Percentiles rank a stretch among this genome's conserved stretches.
Conservation (phyloP, 2,113 vertebrate genomes). For the Esox niger region DNA sequence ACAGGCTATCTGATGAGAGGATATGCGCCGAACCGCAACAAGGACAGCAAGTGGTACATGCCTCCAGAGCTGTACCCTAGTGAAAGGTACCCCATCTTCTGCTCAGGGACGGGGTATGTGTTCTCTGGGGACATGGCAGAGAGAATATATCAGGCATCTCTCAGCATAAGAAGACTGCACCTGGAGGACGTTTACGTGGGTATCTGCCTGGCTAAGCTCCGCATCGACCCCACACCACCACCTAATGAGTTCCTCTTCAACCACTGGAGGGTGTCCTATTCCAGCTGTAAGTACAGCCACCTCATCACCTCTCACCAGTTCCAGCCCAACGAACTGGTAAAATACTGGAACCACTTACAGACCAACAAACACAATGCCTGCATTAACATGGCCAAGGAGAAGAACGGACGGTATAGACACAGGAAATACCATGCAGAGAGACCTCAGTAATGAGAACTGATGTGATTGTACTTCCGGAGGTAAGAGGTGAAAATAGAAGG, state of each 20-base stretch:
- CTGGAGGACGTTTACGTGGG: slow-evolving; percentile 97
- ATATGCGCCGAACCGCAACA: slow-evolving; percentile 93
- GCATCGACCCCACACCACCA: slow-evolving; percentile 90
- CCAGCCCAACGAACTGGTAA: slow-evolving; percentile 90
- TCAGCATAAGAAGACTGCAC: slow-evolving; percentile 90
- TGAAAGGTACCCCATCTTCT: slow-evolving; percentile 95
- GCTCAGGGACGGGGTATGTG: slow-evolving; percentile 95
- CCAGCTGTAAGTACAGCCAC: slow-evolving; percentile 98
- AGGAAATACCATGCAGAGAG: slow-evolving; percentile 83
- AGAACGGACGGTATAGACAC: slow-evolving; percentile 84
- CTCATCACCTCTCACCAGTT: slow-evolving; percentile 98
- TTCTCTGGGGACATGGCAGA: slow-evolving; percentile 96
- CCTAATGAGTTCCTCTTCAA: slow-evolving; percentile 97
- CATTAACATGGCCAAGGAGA: slow-evolving; percentile 88
- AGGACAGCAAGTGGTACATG: slow-evolving; percentile 98
- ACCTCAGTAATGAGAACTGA: slow-evolving; percentile 46
- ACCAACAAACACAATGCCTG: slow-evolving; percentile 98
- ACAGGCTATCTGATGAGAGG: slow-evolving; percentile 96
- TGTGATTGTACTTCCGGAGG: not conserved
- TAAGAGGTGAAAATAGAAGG: slow-evolving; percentile 1
- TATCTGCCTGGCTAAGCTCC: slow-evolving; percentile 93
- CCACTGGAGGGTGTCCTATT: slow-evolving; percentile 95
- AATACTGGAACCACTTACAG: slow-evolving; percentile 97
- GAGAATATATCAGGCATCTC: slow-evolving; percentile 91
- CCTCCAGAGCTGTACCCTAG: slow-evolving; percentile 93